These are phyloP conservation scores for Scaptomyza tumidula DNA, from an alignment of 2,888 invertebrate genomes.

Conservation along the genomic window DNA sequence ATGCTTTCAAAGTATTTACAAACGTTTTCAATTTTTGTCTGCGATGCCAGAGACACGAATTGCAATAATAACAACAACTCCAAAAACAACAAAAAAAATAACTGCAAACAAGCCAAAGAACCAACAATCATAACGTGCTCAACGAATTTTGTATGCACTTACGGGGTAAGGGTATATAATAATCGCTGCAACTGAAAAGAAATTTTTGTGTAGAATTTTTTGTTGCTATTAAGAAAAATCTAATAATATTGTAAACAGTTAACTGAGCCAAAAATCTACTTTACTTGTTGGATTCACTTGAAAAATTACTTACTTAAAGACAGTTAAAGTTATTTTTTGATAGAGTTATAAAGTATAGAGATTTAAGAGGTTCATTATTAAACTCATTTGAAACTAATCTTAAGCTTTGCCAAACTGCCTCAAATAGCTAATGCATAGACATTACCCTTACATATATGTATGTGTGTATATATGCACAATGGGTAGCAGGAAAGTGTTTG, in stretches of 20 bases:
- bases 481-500: constrained; percentile 63
- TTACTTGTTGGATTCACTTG: too few relatives aligned
- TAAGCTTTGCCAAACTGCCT: background rate
- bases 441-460: background rate
- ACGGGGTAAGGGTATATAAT: too few relatives aligned
- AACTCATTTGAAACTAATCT: too few relatives aligned
- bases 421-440: background rate
- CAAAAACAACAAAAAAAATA: constrained; percentile 20
- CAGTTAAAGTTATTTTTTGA: too few relatives aligned
- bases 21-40: constrained; percentile 70
- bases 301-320: too few relatives aligned
- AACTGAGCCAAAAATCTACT: too few relatives aligned
- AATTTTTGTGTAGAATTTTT: too few relatives aligned
- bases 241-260: too few relatives aligned
- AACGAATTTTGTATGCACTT: constrained; percentile 10
- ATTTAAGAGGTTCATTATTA: too few relatives aligned
- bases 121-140: background rate
- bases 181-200: too few relatives aligned
- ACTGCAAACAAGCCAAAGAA: constrained; percentile 33
- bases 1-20: constrained; percentile 78
- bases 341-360: too few relatives aligned
- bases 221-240: background rate
- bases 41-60: constrained; percentile 61
- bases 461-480: background rate
- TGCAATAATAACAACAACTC: constrained; percentile 48